Evolutionary conservation across 1,140 invertebrate genomes (phyloP).

Genomic region (Chrysomallon squamiferum): DNA sequence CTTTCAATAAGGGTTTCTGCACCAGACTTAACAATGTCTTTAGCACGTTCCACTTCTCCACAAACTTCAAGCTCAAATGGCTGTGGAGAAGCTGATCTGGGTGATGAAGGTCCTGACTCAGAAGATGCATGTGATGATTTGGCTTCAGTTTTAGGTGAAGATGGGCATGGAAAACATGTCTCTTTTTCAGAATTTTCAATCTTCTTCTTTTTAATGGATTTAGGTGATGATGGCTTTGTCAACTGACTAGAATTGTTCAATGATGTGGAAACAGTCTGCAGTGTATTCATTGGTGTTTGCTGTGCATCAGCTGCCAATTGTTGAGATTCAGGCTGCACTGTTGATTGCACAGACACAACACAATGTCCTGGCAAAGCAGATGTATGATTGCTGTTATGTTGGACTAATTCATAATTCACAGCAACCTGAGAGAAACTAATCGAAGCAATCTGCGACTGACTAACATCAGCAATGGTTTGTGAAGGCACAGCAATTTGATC

Average conservation of each 20-base stretch:
- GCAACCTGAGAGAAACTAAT: no score
- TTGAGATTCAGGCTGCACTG: constrained; percentile 16
- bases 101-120: constrained; percentile 9
- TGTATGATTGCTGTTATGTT: background rate
- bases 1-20: constrained; percentile 43
- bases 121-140: constrained; percentile 9
- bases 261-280: constrained; percentile 12
- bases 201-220: constrained; percentile 9
- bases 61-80: constrained; percentile 36
- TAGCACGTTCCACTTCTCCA: constrained; percentile 41
- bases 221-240: constrained; percentile 4
- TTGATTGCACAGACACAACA: constrained; percentile 17
- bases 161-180: background rate
- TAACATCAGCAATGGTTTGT: background rate
- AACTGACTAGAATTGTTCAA: constrained; percentile 7
- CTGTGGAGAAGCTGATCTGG: constrained; percentile 17
- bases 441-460: background rate
- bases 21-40: constrained; percentile 34
- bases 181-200: constrained; percentile 6
- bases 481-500: background rate
- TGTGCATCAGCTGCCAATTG: constrained; percentile 24
- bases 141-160: constrained; percentile 8
- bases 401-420: background rate
- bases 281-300: constrained; percentile 22
- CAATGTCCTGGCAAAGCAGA: constrained; percentile 1